Percentiles rank a stretch among this genome's conserved stretches.
Evolutionary conservation across 2,113 vertebrate species (phyloP).

Genomic region (Syrmaticus mikado): DNA sequence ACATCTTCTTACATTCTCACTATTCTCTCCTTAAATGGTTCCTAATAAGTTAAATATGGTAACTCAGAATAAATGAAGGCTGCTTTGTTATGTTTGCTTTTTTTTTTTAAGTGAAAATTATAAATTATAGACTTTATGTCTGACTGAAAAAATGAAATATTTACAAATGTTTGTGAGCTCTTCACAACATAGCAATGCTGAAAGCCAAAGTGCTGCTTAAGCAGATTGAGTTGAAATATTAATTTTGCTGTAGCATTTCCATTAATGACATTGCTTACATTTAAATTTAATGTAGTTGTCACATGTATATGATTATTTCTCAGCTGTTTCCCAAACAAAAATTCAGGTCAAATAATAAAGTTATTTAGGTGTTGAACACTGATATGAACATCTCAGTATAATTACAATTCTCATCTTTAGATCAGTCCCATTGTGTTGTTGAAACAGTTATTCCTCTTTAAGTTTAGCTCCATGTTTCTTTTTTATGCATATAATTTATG

Average conservation of each 20-base stretch:
- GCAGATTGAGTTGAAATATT: not conserved
- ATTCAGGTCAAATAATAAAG: not conserved
- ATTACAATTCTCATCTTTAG: not conserved
- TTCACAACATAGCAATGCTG: not conserved
- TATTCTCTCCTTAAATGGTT: not conserved
- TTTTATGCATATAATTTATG: slow-evolving; percentile 2
- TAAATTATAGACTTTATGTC: not conserved
- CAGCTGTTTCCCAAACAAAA: not conserved
- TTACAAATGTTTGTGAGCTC: not conserved
- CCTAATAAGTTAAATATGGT: not conserved
- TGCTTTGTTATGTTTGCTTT: not conserved
- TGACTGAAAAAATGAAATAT: not conserved
- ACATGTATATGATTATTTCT: not conserved
- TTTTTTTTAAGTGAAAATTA: not conserved
- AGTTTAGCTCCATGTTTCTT: not conserved
- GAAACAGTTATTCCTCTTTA: not conserved
- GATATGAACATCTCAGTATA: not conserved
- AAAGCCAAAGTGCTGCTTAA: not conserved
- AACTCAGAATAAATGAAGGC: not conserved
- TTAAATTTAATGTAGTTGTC: not conserved
- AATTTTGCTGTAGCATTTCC: not conserved
- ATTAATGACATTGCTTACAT: not conserved
- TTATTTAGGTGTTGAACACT: not conserved
- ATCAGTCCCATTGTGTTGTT: not conserved
- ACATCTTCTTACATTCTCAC: rapidly evolving